A percentile compares a stretch with the other conserved stretches of the same genome.
These are phyloP conservation scores for Drosophila bocqueti DNA, from an alignment of 1,140 invertebrate genomes.

Conservation along the genomic window DNA sequence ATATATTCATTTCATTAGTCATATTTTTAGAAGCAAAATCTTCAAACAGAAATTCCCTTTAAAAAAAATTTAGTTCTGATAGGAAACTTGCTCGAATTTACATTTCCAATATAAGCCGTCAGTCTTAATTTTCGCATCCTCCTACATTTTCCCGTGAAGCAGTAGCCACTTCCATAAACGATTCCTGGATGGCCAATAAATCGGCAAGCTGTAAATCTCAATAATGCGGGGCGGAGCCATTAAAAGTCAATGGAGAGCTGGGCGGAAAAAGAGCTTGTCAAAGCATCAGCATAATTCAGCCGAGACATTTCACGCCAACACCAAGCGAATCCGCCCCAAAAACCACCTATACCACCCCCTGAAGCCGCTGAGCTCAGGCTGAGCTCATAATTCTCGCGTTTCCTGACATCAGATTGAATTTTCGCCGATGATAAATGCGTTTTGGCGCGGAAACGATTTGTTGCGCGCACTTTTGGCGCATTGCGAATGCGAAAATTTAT, in stretches of 20 bases:
- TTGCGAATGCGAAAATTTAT: conserved; percentile 62
- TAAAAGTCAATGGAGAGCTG: conserved; percentile 48
- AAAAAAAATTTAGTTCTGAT: neutral
- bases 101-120: conserved; percentile 9
- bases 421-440: conserved; percentile 71
- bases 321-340: neutral
- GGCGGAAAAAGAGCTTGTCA: conserved; percentile 55
- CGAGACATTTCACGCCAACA: conserved; percentile 34
- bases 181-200: conserved; percentile 46
- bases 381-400: conserved; percentile 70
- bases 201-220: conserved; percentile 50
- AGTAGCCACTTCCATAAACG: conserved; percentile 21
- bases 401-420: conserved; percentile 68
- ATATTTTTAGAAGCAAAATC: too few species aligned
- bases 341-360: neutral
- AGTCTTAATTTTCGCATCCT: conserved; percentile 2
- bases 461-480: conserved; percentile 68
- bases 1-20: too few species aligned
- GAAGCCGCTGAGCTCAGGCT: conserved; percentile 21
- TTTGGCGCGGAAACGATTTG: conserved; percentile 69
- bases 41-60: neutral
- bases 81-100: neutral
- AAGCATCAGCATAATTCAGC: conserved; percentile 51
- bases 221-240: conserved; percentile 45
- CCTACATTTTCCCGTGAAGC: neutral